A percentile compares a stretch with the other conserved stretches of the same genome.
Conservation (phyloP, 2,797 vertebrate species). For the Thripadectes ignobilis region DNA sequence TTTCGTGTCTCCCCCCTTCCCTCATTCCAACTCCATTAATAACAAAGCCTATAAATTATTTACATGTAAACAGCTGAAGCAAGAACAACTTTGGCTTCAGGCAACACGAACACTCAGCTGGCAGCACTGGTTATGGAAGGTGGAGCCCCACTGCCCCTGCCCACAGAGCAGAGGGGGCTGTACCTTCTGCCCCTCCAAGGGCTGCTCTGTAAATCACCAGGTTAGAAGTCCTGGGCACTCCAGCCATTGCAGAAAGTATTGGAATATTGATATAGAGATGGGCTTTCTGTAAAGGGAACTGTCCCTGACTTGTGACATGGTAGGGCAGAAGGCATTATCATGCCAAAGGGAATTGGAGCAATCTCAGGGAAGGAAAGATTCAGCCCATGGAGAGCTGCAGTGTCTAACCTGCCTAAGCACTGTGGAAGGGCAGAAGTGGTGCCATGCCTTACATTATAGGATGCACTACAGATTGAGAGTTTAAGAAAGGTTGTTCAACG, state of each 20-base stretch:
- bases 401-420: too few relatives aligned
- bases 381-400: background rate
- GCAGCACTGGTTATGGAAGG: background rate
- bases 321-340: background rate
- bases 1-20: background rate
- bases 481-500: background rate
- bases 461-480: background rate
- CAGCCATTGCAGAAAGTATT: background rate
- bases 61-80: constrained; percentile 2
- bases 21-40: background rate
- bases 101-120: background rate
- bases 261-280: rapidly evolving
- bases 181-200: background rate
- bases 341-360: background rate
- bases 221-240: background rate
- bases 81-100: constrained; percentile 11
- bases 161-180: rapidly evolving
- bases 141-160: background rate
- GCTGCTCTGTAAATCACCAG: background rate
- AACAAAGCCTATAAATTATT: background rate
- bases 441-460: background rate
- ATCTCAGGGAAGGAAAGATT: background rate
- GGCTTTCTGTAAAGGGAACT: background rate
- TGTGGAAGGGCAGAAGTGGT: background rate
- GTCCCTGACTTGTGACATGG: rapidly evolving